Evolutionary conservation across 37 sponge, comb jelly and placozoan genomes (phyloP).

Genomic region (Spongilla lacustris): DNA sequence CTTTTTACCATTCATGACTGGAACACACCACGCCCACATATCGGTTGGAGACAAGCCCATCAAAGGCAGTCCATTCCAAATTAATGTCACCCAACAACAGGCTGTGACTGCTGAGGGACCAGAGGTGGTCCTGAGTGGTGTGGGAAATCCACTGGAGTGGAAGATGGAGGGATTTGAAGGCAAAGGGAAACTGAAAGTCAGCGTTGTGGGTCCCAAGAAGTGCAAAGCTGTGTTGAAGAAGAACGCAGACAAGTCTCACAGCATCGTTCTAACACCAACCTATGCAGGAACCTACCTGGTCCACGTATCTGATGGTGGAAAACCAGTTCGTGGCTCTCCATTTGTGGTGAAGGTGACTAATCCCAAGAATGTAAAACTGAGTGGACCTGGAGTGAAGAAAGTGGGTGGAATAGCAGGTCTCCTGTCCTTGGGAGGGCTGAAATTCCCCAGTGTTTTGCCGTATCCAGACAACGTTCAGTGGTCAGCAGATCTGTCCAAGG

Average conservation of each 20-base stretch:
- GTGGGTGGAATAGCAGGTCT: background rate
- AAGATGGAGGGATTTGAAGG: background rate
- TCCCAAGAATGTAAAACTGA: background rate
- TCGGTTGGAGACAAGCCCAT: slow-evolving; percentile 20
- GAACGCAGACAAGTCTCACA: slow-evolving; percentile 48
- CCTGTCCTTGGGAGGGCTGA: background rate
- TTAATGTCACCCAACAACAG: slow-evolving; percentile 14
- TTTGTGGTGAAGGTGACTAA: slow-evolving; percentile 23
- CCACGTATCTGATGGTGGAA: slow-evolving; percentile 7
- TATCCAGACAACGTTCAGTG: background rate
- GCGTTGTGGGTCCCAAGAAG: background rate
- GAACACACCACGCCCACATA: background rate
- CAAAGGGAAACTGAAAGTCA: background rate
- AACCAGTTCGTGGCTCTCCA: slow-evolving; percentile 31
- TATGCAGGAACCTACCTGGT: slow-evolving; percentile 4
- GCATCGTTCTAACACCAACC: slow-evolving; percentile 31
- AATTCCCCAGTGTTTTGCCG: background rate
- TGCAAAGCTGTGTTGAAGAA: background rate
- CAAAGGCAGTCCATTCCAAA: slow-evolving; percentile 25
- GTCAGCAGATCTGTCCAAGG: background rate
- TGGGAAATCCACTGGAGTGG: background rate
- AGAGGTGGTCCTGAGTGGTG: background rate
- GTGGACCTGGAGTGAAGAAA: background rate
- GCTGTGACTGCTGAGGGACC: background rate
- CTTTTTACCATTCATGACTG: background rate